A percentile compares a stretch with the other conserved stretches of the same genome.
Conservation (phyloP, 2,888 invertebrate species). For the Cordilura impudica region DNA sequence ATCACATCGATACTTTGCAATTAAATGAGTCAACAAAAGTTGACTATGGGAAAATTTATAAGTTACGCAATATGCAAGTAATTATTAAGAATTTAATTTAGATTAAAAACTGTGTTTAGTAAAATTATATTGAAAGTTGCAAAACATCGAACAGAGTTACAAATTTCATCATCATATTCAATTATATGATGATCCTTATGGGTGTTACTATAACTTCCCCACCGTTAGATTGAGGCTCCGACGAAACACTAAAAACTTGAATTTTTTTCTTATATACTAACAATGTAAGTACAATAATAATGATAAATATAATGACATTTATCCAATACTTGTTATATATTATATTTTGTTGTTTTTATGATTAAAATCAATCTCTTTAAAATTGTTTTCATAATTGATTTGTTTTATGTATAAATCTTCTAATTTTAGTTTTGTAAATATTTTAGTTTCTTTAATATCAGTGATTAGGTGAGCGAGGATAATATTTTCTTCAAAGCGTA, state of each 20-base stretch:
- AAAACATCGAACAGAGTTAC: too few species aligned
- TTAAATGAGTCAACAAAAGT: too few species aligned
- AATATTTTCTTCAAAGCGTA: slow-evolving; percentile 18
- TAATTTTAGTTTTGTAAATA: slow-evolving; percentile 9
- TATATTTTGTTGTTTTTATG: slow-evolving; percentile 8
- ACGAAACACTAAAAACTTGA: not conserved
- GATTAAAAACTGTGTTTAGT: too few species aligned
- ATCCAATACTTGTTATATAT: slow-evolving; percentile 17
- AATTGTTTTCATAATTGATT: slow-evolving; percentile 27
- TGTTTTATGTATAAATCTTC: slow-evolving; percentile 30
- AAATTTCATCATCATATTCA: too few species aligned
- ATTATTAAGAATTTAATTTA: too few species aligned
- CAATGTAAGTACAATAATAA: slow-evolving; percentile 9
- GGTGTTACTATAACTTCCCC: too few species aligned
- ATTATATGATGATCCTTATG: too few species aligned
- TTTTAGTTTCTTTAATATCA: slow-evolving; percentile 23
- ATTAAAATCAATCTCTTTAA: slow-evolving; percentile 13
- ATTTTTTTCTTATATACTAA: slow-evolving; percentile 10
- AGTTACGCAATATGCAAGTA: too few species aligned
- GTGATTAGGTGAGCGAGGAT: slow-evolving; percentile 17
- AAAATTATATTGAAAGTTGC: too few species aligned
- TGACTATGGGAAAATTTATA: too few species aligned
- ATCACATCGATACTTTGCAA: too few species aligned
- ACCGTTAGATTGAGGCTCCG: too few species aligned
- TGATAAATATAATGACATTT: slow-evolving; percentile 12